phyloP scores from a whole-genome alignment of 2,797 vertebrate genomes.

The Urocyon cinereoargenteus region DNA sequence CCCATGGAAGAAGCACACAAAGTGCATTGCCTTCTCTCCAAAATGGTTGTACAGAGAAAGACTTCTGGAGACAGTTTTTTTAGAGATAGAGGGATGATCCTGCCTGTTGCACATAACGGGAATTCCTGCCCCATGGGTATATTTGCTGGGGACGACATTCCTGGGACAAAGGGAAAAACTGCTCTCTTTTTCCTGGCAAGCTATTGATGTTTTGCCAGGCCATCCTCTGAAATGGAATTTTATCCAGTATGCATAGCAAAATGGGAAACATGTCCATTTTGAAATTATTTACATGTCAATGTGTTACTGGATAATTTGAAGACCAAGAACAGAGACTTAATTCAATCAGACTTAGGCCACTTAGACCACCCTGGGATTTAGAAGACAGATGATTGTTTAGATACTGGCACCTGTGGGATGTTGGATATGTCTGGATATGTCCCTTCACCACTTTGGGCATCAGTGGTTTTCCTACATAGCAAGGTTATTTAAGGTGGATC shows the following conservation, averaged over 20 bases:
- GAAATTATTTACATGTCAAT: not conserved
- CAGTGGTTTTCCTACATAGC: not conserved
- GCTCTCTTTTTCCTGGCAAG: not conserved
- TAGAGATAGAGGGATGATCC: not conserved
- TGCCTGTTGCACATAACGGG: not conserved
- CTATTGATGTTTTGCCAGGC: not conserved
- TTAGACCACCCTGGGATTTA: too few species aligned
- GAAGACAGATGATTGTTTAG: not conserved
- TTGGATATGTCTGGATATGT: not conserved
- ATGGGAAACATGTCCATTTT: not conserved
- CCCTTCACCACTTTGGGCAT: not conserved
- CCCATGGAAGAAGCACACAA: not conserved
- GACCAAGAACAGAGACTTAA: not conserved
- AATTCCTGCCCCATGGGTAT: too few species aligned
- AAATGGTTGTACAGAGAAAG: not conserved
- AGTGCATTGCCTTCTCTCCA: not conserved
- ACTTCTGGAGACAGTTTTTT: not conserved
- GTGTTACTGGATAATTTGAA: not conserved
- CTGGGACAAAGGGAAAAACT: not conserved
- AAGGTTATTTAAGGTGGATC: not conserved
- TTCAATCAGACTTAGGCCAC: not conserved
- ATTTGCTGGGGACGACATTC: not conserved
- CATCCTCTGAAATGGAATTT: not conserved
- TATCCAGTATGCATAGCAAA: not conserved
- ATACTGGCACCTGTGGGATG: not conserved